These are phyloP conservation scores for Pseudochirops corinnae DNA, from an alignment of 2,797 vertebrate species.

Conservation along the genomic window DNA sequence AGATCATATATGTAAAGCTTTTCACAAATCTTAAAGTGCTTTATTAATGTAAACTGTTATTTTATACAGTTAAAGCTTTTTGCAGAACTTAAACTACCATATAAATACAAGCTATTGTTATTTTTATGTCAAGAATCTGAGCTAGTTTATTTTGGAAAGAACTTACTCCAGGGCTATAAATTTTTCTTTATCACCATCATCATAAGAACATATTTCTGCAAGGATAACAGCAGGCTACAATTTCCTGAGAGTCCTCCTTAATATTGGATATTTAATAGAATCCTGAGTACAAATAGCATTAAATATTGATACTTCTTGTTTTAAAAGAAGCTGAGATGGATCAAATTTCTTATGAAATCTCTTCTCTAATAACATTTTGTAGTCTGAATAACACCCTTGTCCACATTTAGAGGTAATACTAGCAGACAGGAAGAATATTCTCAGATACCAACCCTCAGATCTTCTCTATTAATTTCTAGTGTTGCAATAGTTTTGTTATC, in stretches of 20 bases:
- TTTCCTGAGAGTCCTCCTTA: neutral
- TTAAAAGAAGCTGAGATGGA: neutral
- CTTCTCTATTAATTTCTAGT: neutral
- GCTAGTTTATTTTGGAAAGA: neutral
- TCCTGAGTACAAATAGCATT: neutral
- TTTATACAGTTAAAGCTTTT: neutral
- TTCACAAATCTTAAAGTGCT: neutral
- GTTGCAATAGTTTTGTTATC: neutral
- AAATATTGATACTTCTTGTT: neutral
- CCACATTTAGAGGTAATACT: neutral
- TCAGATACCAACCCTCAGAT: neutral
- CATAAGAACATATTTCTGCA: neutral
- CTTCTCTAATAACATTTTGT: neutral
- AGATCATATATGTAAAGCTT: neutral
- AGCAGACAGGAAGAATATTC: neutral
- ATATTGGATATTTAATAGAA: neutral
- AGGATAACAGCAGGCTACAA: neutral
- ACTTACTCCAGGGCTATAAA: neutral
- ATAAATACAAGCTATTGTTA: neutral
- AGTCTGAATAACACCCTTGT: neutral
- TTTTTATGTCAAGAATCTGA: neutral
- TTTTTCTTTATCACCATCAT: neutral
- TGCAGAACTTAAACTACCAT: neutral
- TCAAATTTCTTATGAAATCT: slow-evolving; percentile 1
- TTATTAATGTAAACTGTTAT: neutral